Evolutionary conservation across 2,797 vertebrate genomes (phyloP).

Genomic region (Ispidina picta): DNA sequence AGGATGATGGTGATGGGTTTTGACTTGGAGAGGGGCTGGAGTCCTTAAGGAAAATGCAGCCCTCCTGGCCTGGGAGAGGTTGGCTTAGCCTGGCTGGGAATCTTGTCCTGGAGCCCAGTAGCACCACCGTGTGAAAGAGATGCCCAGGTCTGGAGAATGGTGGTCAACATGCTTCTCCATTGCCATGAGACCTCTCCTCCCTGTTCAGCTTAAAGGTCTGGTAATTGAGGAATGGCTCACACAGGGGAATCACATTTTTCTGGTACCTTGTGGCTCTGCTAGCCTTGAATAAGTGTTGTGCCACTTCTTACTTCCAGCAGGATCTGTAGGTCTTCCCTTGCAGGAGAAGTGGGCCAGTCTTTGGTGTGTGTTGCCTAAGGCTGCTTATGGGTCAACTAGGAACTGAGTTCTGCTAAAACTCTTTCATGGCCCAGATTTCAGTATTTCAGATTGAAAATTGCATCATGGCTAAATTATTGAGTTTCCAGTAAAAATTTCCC

Average conservation of each 20-base stretch:
- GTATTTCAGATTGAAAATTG: not conserved
- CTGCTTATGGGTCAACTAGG: not conserved
- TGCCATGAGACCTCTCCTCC: not conserved
- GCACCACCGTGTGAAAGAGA: not conserved
- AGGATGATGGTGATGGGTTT: conserved; percentile 40
- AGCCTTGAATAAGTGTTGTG: not conserved
- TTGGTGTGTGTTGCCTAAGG: not conserved
- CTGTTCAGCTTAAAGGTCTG: not conserved
- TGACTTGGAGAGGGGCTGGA: conserved; percentile 2
- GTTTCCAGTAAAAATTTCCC: not conserved
- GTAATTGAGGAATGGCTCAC: not conserved
- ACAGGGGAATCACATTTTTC: rapidly evolving
- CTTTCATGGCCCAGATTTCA: not conserved
- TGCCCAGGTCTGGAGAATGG: not conserved
- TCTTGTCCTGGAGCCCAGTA: not conserved
- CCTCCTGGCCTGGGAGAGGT: not conserved
- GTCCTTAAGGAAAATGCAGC: not conserved
- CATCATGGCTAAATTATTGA: not conserved
- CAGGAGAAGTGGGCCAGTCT: not conserved
- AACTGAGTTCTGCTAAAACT: not conserved
- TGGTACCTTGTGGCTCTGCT: not conserved
- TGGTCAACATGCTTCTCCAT: not conserved
- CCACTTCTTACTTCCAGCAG: not conserved
- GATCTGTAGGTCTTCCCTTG: not conserved
- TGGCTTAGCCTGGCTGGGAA: not conserved